Evolutionary conservation across 1,140 invertebrate species (phyloP).

Genomic region (Brachionus manjavacas): DNA sequence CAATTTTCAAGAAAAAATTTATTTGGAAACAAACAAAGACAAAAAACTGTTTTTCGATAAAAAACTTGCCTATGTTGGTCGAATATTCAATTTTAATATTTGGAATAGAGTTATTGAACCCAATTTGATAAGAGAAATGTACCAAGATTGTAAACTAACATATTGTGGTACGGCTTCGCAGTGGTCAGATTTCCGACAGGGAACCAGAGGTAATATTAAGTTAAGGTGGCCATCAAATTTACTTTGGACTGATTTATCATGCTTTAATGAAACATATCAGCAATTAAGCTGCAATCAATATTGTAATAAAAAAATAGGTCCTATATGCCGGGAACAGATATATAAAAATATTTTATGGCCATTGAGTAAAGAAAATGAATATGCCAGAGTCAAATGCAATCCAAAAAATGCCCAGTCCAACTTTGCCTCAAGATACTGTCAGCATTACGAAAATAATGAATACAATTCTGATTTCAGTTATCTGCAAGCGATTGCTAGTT

Average conservation of each 20-base stretch:
- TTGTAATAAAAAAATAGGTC: slow-evolving; percentile 52
- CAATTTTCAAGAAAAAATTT: not conserved
- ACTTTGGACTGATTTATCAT: slow-evolving; percentile 46
- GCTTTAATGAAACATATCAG: not conserved
- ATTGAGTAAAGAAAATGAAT: slow-evolving; percentile 47
- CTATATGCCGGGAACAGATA: slow-evolving; percentile 54
- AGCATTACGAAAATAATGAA: slow-evolving; percentile 44
- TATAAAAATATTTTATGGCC: slow-evolving; percentile 54
- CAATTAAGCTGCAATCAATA: slow-evolving; percentile 50
- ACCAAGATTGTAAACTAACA: slow-evolving; percentile 52
- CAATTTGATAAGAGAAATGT: slow-evolving; percentile 45
- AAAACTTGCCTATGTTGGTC: slow-evolving; percentile 48
- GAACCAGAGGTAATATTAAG: slow-evolving; percentile 54
- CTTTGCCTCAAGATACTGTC: not conserved
- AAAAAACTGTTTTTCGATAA: not conserved
- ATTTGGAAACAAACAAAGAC: not conserved
- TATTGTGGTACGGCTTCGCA: slow-evolving; percentile 56
- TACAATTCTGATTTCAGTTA: slow-evolving; percentile 47
- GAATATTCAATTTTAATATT: slow-evolving; percentile 54
- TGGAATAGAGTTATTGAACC: slow-evolving; percentile 50
- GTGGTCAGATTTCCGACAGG: slow-evolving; percentile 56
- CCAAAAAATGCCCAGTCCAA: not conserved
- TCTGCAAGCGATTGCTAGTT: slow-evolving; percentile 45
- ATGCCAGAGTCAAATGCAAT: slow-evolving; percentile 43
- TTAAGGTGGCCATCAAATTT: slow-evolving; percentile 57